Evolutionary conservation across 2,797 vertebrate genomes (phyloP), one percentile per base, ranked within the genome.

Genomic region (Sebastes oblongus): DNA sequence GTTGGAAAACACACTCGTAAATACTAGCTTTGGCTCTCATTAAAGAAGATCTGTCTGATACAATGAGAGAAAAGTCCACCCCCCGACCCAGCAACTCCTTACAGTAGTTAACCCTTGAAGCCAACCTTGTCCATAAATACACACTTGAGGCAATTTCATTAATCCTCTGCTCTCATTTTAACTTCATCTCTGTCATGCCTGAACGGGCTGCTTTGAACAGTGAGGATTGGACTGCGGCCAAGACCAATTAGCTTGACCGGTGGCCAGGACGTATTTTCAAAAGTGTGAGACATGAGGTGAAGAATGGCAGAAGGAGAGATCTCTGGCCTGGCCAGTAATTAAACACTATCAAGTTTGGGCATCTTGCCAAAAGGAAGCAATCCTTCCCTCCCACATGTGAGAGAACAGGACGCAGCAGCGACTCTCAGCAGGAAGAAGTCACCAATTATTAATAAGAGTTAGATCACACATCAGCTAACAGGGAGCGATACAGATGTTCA

Each of bases 171-270:
- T 82, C 73, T 84, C 58, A 80, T 81, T 90, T 62, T 56, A 70
- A 32, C 66, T 24, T 56, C 4, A 46, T 79, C 52, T 69, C 59
- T 20, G 24, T 72, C 60, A 64, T 39, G 22, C 64, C 74, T 65
- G 8, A 78, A 72, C 60, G 13, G 8, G 55, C 77, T 66, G 27
- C 77, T 79, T 69, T 72, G 39, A 70, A 80, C 69, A 72, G 27
- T 70, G 22, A 24, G 70, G 5, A 13, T 66, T 91, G 89, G 88
- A 84, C 36, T 36, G 3, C 6, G 58, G 87, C 81, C 91, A 92
- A 81, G 36, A 85, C 71, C 86, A 81, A 85, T 93, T 89, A 89
- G 30, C 72, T 24, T 11, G 1, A 64, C 72, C 5, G 34, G 75
- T 9, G 71, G 75, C 34, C 14, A 54, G 36, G 76, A 36, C 0